Base-by-base conservation (phyloP, 2,888 invertebrate species). In the Dorcus parallelipipedus region DNA sequence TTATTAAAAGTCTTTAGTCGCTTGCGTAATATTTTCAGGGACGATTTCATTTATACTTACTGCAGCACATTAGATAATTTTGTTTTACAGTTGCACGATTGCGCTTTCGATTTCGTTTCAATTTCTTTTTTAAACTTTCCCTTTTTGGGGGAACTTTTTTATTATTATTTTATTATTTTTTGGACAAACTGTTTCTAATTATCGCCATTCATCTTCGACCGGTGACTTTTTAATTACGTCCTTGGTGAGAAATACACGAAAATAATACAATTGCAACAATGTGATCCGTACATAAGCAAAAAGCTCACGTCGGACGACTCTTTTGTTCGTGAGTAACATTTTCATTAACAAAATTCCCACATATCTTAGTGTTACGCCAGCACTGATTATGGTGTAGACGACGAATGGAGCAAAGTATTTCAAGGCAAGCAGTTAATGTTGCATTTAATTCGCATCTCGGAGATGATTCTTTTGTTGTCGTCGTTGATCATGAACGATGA, bases 391-490 rank as follows among this genome's bases (percentile, higher is more conserved):
- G 9, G 14, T 20, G 42, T 33, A 49, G 49, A 55, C 42, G 49
- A 55, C 42, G 42, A 49, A 33, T 33, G 26, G 26, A 55, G 49
- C 42, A 40, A 42, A 55, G 42, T 49, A 41, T 55, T 55, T 43
- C 55, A 55, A 55, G 55, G 55, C 17, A 42, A 33, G 49, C 42
- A 20, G 54, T 17, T 47, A 39, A 55, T 49, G 41, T 55, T 45
- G 45, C 45, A 45, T 45, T 23, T 45, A 45, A 45, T 45, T 45
- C 23, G 45, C 9, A 45, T 8, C 23, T 45, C 23, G 23, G n/a
- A 45, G 20, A 10, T 20, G 20, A 45, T 45, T 45, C 45, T 45
- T 45, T 45, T 45, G 45, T 45, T 45, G 23, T 9, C 23, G 45
- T 33, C 26, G 26, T 33, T 33, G 26, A 33, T 33, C 26, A 33